These are phyloP conservation scores for Lophochroa leadbeateri DNA, from an alignment of 2,113 vertebrate genomes.

Conservation along the genomic window DNA sequence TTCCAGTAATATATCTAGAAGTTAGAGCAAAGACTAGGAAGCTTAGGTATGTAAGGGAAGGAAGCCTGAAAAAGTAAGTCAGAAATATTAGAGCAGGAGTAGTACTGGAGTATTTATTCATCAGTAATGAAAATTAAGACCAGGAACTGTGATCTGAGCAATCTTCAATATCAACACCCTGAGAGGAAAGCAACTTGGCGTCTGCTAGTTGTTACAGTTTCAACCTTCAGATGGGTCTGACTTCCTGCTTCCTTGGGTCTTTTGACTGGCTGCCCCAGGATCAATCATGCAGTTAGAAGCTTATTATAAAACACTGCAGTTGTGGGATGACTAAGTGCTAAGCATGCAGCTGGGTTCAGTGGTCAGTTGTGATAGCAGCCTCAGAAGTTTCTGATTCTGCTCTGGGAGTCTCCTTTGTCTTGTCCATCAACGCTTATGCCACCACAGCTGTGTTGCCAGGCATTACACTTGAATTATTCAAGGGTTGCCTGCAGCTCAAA, in stretches of 20 bases:
- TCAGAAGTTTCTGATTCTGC: background rate
- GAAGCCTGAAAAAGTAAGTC: background rate
- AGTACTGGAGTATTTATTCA: background rate
- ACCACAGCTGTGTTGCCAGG: background rate
- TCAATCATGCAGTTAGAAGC: background rate
- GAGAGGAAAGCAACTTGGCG: background rate
- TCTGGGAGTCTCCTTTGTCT: background rate
- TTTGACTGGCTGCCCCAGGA: background rate
- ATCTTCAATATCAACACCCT: background rate
- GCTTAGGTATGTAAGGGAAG: background rate
- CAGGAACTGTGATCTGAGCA: rapidly evolving
- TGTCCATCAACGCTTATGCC: background rate
- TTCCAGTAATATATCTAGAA: background rate
- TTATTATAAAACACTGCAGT: background rate
- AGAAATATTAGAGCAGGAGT: background rate
- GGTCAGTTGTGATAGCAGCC: background rate
- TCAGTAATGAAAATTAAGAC: background rate
- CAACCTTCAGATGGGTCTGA: background rate
- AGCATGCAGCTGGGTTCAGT: background rate
- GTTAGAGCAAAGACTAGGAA: background rate
- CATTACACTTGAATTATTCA: constrained; percentile 17
- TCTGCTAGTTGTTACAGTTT: background rate
- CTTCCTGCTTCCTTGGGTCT: background rate
- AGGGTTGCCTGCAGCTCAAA: background rate
- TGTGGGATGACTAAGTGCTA: background rate